Conservation (phyloP, 2,888 invertebrate genomes). For the Campaea margaritaria region DNA sequence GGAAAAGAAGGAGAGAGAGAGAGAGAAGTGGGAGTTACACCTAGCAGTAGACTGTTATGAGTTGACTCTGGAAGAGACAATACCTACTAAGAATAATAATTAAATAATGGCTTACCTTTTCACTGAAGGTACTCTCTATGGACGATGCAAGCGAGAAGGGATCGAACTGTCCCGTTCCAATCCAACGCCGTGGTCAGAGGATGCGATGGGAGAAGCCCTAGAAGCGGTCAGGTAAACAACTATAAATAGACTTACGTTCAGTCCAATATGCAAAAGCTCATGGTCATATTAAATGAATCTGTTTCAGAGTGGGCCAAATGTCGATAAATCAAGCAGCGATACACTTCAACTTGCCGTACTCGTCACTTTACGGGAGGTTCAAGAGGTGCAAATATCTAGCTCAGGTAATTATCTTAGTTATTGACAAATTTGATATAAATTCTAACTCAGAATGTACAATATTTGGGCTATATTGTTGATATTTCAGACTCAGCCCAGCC, state of each 20-base stretch:
- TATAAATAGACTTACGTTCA: no score
- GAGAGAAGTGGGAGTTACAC: no score
- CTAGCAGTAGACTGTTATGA: no score
- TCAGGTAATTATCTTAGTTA: conserved; percentile 61
- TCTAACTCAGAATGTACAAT: no score
- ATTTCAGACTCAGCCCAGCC: conserved; percentile 41
- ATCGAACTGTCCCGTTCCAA: conserved; percentile 95
- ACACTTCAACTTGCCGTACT: conserved; percentile 95
- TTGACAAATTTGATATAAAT: not conserved
- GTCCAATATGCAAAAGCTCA: no score
- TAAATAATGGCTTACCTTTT: no score
- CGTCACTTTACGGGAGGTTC: conserved; percentile 94
- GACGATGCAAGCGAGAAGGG: conserved; percentile 95
- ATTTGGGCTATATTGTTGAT: not conserved
- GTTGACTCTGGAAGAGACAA: no score
- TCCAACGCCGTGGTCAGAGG: conserved; percentile 97
- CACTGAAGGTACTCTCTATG: conserved; percentile 90
- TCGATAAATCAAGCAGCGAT: conserved; percentile 97
- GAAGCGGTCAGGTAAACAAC: conserved; percentile 95
- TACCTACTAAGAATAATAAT: no score
- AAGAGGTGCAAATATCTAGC: conserved; percentile 93
- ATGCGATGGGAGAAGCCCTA: conserved; percentile 95
- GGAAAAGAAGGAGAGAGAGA: no score
- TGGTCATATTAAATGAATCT: conserved; percentile 15
- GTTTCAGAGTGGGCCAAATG: conserved; percentile 93